phyloP scores from a whole-genome alignment of 2,113 vertebrate species.

The Rhabdornis inornatus region DNA sequence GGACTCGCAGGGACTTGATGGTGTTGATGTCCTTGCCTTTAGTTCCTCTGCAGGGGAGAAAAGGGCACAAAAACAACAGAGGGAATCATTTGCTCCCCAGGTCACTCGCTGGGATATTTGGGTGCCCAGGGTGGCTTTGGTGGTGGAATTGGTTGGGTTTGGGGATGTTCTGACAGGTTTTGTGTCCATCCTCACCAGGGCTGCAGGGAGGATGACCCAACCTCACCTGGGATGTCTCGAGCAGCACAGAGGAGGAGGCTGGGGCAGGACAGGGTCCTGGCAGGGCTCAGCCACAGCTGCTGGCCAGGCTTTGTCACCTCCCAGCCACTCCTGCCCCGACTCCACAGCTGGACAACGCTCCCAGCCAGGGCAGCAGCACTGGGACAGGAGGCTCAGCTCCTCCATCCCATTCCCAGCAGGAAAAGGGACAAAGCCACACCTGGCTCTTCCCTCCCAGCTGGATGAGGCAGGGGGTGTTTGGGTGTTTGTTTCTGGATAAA shows the following conservation, averaged over 20 bases:
- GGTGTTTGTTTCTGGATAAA: not conserved
- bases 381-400: not conserved
- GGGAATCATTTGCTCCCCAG: not conserved
- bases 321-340: not conserved
- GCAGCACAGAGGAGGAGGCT: not conserved
- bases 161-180: not conserved
- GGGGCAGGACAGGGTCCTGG: not conserved
- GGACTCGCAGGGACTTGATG: conserved; percentile 93
- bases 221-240: not conserved
- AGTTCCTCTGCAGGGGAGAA: conserved; percentile 83
- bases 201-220: not conserved
- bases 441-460: not conserved
- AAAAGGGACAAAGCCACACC: not conserved
- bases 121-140: not conserved
- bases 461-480: too few relatives aligned
- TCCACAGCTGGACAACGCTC: fast-evolving
- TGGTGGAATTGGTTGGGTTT: not conserved
- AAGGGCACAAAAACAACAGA: conserved; percentile 58
- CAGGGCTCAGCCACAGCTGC: not conserved
- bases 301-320: not conserved
- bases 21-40: conserved; percentile 99
- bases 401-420: not conserved
- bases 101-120: not conserved
- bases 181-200: not conserved
- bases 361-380: not conserved